These are phyloP conservation scores for Xyliphius kryptos DNA, from an alignment of 2,113 vertebrate genomes.

Conservation along the genomic window DNA sequence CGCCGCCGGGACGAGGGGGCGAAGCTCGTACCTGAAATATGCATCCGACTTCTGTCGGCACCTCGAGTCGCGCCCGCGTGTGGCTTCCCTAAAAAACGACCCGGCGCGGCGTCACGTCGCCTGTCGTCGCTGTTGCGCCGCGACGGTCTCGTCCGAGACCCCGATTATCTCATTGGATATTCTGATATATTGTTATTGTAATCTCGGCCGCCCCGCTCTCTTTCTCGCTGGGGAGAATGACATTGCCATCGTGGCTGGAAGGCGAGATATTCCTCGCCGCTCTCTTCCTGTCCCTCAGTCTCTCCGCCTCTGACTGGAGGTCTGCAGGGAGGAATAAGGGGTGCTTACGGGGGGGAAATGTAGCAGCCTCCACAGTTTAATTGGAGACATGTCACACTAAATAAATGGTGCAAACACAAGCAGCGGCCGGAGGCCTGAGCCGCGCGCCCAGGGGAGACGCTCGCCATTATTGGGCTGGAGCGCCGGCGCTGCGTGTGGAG, in stretches of 20 bases:
- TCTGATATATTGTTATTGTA: slow-evolving; percentile 64
- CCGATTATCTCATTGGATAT: slow-evolving; percentile 67
- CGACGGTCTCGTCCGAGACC: slow-evolving; percentile 54
- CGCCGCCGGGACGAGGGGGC: slow-evolving; percentile 4
- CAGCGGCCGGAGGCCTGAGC: slow-evolving; percentile 68
- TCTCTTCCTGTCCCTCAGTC: slow-evolving; percentile 39
- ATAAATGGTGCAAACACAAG: slow-evolving; percentile 76
- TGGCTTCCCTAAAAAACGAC: slow-evolving; percentile 26
- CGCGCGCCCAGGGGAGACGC: slow-evolving; percentile 63
- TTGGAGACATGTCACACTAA: slow-evolving; percentile 77
- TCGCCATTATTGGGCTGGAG: slow-evolving; percentile 71
- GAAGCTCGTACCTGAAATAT: slow-evolving; percentile 29
- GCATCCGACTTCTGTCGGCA: slow-evolving; percentile 29
- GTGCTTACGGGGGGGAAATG: slow-evolving; percentile 71
- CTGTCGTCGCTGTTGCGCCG: slow-evolving; percentile 23
- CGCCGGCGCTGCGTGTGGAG: slow-evolving; percentile 57
- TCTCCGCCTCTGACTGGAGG: slow-evolving; percentile 62
- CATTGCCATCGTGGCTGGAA: slow-evolving; percentile 69
- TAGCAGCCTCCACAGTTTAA: slow-evolving; percentile 73
- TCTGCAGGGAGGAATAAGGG: slow-evolving; percentile 71
- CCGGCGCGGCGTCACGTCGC: slow-evolving; percentile 20
- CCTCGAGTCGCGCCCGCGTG: slow-evolving; percentile 9
- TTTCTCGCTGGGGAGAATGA: slow-evolving; percentile 54
- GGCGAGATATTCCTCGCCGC: slow-evolving; percentile 60
- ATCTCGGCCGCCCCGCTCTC: slow-evolving; percentile 47